These are phyloP conservation scores for Amblyopsis hoosieri DNA, from an alignment of 2,797 vertebrate genomes.

Conservation along the genomic window DNA sequence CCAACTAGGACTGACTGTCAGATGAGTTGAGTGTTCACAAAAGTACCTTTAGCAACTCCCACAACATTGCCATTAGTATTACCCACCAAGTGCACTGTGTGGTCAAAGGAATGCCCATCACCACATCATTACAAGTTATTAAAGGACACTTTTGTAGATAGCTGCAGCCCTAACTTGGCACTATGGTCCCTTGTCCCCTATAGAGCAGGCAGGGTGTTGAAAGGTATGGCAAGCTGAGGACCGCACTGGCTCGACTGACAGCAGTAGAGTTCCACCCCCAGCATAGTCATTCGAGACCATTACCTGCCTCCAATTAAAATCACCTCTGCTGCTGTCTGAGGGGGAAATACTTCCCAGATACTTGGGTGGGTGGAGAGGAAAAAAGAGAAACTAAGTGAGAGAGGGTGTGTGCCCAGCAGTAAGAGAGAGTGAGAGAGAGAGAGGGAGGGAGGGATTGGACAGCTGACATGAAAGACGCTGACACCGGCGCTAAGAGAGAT, in stretches of 20 bases:
- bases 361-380: slow-evolving; percentile 37
- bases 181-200: slow-evolving; percentile 31
- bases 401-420: neutral
- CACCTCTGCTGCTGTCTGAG: slow-evolving; percentile 42
- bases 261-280: slow-evolving; percentile 42
- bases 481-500: slow-evolving; percentile 36
- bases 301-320: slow-evolving; percentile 63
- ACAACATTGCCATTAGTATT: slow-evolving; percentile 11
- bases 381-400: neutral
- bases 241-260: slow-evolving; percentile 51
- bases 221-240: slow-evolving; percentile 44
- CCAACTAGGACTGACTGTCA: too few species aligned
- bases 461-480: slow-evolving; percentile 60
- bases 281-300: slow-evolving; percentile 53
- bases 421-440: neutral
- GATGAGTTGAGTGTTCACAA: too few species aligned
- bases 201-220: slow-evolving; percentile 46
- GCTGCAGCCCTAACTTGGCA: slow-evolving; percentile 30
- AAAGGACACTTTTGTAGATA: slow-evolving; percentile 47
- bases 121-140: slow-evolving; percentile 49
- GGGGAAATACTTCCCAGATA: slow-evolving; percentile 39
- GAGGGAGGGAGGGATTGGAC: slow-evolving; percentile 53
- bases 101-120: slow-evolving; percentile 45
- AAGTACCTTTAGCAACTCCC: too few species aligned
- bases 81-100: slow-evolving; percentile 39